A percentile compares a stretch with the other conserved stretches of the same genome.
Conservation (phyloP, 2,113 vertebrate species). For the Oenanthe oenanthe region DNA sequence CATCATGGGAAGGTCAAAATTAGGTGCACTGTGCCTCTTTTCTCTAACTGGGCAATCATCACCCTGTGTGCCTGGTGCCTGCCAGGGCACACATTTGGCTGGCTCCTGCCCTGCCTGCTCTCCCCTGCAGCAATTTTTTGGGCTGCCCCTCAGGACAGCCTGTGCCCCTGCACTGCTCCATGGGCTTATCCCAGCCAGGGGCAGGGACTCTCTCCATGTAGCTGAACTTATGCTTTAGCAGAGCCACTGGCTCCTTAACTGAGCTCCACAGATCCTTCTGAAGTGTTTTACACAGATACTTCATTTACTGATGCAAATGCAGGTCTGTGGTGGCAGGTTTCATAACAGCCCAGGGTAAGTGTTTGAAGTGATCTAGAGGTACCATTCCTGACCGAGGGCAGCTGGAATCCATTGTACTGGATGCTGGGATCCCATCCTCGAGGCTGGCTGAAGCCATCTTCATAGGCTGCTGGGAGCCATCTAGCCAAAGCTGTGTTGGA, state of each 20-base stretch:
- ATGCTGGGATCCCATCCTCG: constrained; percentile 87
- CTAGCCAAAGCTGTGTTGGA: constrained; percentile 85
- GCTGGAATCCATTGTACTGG: constrained; percentile 81
- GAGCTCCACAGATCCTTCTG: not conserved
- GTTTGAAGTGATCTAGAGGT: not conserved
- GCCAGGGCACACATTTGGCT: not conserved
- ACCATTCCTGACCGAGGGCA: constrained; percentile 83
- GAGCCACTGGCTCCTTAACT: not conserved
- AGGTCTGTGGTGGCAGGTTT: not conserved
- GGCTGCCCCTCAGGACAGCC: not conserved
- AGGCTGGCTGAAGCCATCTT: constrained; percentile 88
- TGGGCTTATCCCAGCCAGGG: not conserved
- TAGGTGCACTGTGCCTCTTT: not conserved
- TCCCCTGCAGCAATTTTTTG: not conserved
- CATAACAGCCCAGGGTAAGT: not conserved
- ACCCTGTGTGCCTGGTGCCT: not conserved
- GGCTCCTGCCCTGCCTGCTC: not conserved
- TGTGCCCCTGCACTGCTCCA: not conserved
- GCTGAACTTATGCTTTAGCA: not conserved
- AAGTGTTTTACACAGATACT: not conserved
- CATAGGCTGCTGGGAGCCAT: constrained; percentile 93
- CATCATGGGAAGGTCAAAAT: not conserved
- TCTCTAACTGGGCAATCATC: not conserved
- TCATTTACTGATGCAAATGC: not conserved
- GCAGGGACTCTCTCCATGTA: not conserved